Evolutionary conservation across 2,888 invertebrate species (phyloP), one percentile per base, ranked within the genome.

Genomic region (Aleiodes leptofemur): DNA sequence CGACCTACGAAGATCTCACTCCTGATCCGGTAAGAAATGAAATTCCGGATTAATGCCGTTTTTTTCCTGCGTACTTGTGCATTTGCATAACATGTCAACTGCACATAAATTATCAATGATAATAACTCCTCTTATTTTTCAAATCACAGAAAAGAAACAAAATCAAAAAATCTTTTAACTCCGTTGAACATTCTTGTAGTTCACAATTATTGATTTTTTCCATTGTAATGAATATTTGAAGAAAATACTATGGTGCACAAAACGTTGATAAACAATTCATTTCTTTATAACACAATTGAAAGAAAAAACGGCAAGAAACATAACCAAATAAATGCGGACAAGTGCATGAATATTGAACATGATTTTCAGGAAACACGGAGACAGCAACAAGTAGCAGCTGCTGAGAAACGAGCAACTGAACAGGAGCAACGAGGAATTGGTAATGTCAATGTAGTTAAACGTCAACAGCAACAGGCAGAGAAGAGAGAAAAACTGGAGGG

Each of bases 371-470:
- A 94, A 86, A 92, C 92, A 8, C 91, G 94, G 69, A 91, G 94
- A 43, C 91, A 91, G 16, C 93, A 93, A 83, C 93, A 93, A 82
- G 90, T 92, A 6, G 94, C 94, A 81, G 95, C 95, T 1, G 95
- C 94, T 0, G 94, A 95, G 86, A 91, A 90, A 64, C 91, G 95
- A 1, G 90, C 91, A 0, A 90, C 90, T 0, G 92, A 94, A 81
- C 92, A 92, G 75, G 93, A 93, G 38, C 85, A 89, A 0, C 91
- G 94, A 4, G 95, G 95, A 0, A 91, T 95, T 4, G 94, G 93
- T 83, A 93, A 95, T 86, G 90, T 92, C 0, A 92, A 92, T 23
- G 91, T 90, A 64, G 90, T 94, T 1, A 91, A 90, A 75, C 90
- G 92, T 11, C 92, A 92, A 87, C 93, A 94, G 83, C 91, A 92